Evolutionary conservation across 1,140 invertebrate species (phyloP).

Genomic region (Helicoverpa armigera): DNA sequence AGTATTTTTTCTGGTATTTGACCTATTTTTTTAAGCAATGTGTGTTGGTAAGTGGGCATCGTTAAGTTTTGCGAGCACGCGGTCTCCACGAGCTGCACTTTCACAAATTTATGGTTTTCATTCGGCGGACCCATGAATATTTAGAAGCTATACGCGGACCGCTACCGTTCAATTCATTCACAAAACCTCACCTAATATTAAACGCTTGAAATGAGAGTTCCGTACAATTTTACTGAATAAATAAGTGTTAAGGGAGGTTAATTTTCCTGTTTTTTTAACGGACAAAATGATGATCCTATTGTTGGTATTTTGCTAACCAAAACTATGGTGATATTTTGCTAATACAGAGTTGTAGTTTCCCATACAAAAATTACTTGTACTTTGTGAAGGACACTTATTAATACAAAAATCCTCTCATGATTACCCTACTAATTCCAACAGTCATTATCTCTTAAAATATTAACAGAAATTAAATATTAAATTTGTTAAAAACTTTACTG

Average conservation of each 20-base stretch:
- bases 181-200: slow-evolving; percentile 50
- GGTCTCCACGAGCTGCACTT: slow-evolving; percentile 44
- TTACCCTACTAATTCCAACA: background rate
- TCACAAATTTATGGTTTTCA: slow-evolving; percentile 61
- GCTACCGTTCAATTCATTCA: slow-evolving; percentile 54
- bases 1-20: background rate
- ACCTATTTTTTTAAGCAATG: slow-evolving; percentile 1
- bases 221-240: background rate
- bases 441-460: slow-evolving; percentile 1
- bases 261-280: background rate
- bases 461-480: slow-evolving; percentile 18
- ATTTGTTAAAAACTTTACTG: slow-evolving; percentile 9
- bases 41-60: slow-evolving; percentile 16
- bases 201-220: slow-evolving; percentile 2
- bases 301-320: too few relatives aligned
- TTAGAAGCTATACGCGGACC: slow-evolving; percentile 61
- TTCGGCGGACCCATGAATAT: slow-evolving; percentile 67
- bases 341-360: too few relatives aligned
- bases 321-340: too few relatives aligned
- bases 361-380: too few relatives aligned
- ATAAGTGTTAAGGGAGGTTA: background rate
- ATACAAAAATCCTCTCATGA: too few relatives aligned
- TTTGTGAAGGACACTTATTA: too few relatives aligned
- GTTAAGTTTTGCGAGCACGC: slow-evolving; percentile 46
- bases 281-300: too few relatives aligned